Evolutionary conservation across 2,888 invertebrate genomes (phyloP).

Genomic region (Drosophila macrothrix): DNA sequence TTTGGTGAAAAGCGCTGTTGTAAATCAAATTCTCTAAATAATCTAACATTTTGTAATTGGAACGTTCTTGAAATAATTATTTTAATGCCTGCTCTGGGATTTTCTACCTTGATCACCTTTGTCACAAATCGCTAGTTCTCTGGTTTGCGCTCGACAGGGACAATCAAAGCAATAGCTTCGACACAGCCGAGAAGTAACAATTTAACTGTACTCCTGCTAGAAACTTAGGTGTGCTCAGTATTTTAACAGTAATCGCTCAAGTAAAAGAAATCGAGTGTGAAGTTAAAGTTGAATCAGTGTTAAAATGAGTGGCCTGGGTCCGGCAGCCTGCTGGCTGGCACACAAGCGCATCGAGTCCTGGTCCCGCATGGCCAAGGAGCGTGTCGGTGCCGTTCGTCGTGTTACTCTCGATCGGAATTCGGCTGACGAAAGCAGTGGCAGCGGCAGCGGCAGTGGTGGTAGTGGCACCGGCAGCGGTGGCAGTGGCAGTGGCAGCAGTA

Average conservation of each 20-base stretch:
- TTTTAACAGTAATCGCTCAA: not conserved
- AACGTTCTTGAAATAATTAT: not conserved
- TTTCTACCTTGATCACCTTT: not conserved
- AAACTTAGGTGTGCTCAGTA: not conserved
- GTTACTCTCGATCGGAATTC: constrained; percentile 83
- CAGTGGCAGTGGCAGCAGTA: constrained; percentile 53
- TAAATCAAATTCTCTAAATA: not conserved
- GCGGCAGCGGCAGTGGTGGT: constrained; percentile 33
- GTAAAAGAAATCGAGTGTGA: not conserved
- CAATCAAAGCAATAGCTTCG: constrained; percentile 1
- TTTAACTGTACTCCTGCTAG: not conserved
- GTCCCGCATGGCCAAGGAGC: constrained; percentile 90
- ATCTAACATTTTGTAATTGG: not conserved
- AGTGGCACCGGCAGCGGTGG: constrained; percentile 2
- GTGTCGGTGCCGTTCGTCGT: constrained; percentile 86
- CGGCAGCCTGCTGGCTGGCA: constrained; percentile 91
- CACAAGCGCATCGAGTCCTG: constrained; percentile 91
- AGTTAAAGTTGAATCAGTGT: constrained; percentile 5
- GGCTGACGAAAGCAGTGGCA: constrained; percentile 75
- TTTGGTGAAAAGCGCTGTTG: not conserved
- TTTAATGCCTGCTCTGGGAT: not conserved
- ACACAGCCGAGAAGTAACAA: not conserved
- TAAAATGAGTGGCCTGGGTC: constrained; percentile 89
- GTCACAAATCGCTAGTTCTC: not conserved
- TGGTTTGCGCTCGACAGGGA: too few species aligned